Percentiles rank a stretch among this genome's conserved stretches.
These are phyloP conservation scores for Gallinago paraguaiae DNA, from an alignment of 2,113 vertebrate species.

Conservation along the genomic window DNA sequence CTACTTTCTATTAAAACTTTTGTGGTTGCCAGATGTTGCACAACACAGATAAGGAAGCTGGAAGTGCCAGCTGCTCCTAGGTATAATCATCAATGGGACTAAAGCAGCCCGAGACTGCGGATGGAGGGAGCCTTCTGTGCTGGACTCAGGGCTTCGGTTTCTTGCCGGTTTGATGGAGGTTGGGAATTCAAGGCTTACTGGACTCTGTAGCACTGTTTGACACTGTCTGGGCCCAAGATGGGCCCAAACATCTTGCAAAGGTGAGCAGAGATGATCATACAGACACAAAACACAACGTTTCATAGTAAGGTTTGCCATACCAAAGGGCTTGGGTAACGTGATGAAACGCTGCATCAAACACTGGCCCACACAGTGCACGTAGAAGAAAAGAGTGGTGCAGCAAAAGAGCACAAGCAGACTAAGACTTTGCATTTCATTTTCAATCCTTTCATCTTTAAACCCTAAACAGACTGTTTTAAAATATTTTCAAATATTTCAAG, in stretches of 20 bases:
- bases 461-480: neutral
- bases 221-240: neutral
- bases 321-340: neutral
- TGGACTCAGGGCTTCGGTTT: neutral
- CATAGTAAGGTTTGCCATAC: neutral
- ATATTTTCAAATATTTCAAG: neutral
- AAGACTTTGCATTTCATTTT: neutral
- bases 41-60: neutral
- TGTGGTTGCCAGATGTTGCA: slow-evolving; percentile 1
- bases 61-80: neutral
- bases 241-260: neutral
- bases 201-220: neutral
- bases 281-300: neutral
- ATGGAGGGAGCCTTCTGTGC: neutral
- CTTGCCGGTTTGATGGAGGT: neutral
- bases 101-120: neutral
- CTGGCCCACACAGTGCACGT: neutral
- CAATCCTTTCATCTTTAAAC: neutral
- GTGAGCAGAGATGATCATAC: neutral
- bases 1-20: neutral
- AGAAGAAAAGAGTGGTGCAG: neutral
- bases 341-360: neutral
- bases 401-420: neutral
- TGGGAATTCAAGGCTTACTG: neutral
- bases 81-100: neutral